A percentile compares a stretch with the other conserved stretches of the same genome.
phyloP scores from a whole-genome alignment of 2,797 vertebrate species.

The Pipistrellus pipistrellus region DNA sequence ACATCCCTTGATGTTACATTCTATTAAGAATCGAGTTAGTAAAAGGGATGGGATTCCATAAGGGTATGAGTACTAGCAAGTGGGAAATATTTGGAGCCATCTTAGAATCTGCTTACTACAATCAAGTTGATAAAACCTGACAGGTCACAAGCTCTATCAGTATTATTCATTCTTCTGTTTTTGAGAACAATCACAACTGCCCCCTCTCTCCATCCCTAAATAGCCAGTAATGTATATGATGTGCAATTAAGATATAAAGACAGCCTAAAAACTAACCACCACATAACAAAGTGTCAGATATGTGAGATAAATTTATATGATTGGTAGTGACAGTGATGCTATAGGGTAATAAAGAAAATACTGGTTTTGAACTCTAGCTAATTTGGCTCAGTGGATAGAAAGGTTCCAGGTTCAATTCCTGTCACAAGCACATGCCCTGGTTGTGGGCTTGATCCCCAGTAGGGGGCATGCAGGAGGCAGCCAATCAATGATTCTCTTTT shows the following conservation, averaged over 20 bases:
- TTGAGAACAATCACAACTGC: not conserved
- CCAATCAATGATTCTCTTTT: not conserved
- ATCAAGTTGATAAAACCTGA: not conserved
- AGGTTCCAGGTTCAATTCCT: not conserved
- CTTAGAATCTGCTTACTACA: not conserved
- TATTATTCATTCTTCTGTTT: not conserved
- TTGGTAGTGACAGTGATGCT: not conserved
- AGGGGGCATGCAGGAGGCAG: not conserved
- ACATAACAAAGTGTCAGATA: not conserved
- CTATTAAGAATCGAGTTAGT: conserved; percentile 11
- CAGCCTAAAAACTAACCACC: not conserved
- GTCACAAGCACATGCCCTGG: no score
- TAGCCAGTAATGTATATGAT: not conserved
- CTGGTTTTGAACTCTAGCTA: not conserved
- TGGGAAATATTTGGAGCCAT: not conserved
- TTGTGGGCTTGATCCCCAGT: not conserved
- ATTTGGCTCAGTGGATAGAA: not conserved
- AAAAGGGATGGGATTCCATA: not conserved
- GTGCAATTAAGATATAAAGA: not conserved
- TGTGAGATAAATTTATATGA: not conserved
- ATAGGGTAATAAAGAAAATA: not conserved
- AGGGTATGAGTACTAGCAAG: not conserved
- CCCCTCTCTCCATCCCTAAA: not conserved
- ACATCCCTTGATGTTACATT: not conserved
- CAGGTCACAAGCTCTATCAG: not conserved